Percentiles rank a stretch among this genome's conserved stretches.
These are phyloP conservation scores for Venustaconcha ellipsiformis DNA, from an alignment of 1,140 invertebrate species.

Conservation along the genomic window DNA sequence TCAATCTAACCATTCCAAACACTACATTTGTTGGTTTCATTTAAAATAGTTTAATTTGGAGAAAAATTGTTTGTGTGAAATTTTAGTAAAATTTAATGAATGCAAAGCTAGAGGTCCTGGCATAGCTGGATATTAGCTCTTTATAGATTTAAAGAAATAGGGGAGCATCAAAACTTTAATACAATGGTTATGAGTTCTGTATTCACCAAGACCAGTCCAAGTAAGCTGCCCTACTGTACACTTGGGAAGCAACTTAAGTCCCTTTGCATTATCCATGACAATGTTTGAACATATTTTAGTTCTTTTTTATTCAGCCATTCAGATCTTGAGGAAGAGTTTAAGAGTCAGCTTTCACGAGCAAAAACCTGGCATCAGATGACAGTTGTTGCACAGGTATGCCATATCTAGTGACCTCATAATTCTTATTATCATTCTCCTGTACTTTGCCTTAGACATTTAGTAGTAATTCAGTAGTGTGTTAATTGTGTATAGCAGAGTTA, in stretches of 20 bases:
- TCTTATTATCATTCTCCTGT: too few species aligned
- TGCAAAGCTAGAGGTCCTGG: not conserved
- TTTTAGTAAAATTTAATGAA: too few species aligned
- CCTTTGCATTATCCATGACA: not conserved
- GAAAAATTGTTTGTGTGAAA: not conserved
- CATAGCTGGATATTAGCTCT: not conserved
- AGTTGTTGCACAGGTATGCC: constrained; percentile 56
- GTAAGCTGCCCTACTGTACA: too few species aligned
- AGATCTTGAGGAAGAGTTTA: constrained; percentile 51
- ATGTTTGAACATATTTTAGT: not conserved
- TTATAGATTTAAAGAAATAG: not conserved
- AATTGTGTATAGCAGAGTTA: too few species aligned
- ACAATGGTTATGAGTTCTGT: too few species aligned
- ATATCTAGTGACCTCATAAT: too few species aligned
- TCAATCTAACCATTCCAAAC: too few species aligned
- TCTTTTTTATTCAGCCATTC: constrained; percentile 49
- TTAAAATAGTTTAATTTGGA: not conserved
- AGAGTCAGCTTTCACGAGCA: constrained; percentile 45
- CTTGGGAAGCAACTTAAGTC: too few species aligned
- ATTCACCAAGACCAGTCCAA: too few species aligned
- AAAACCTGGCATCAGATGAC: constrained; percentile 63
- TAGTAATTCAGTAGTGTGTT: too few species aligned
- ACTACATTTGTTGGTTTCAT: not conserved
- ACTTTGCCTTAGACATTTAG: too few species aligned
- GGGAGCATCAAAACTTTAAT: too few species aligned